A percentile compares a stretch with the other conserved stretches of the same genome.
These are phyloP conservation scores for Uria aalge DNA, from an alignment of 2,113 vertebrate genomes.

Conservation along the genomic window DNA sequence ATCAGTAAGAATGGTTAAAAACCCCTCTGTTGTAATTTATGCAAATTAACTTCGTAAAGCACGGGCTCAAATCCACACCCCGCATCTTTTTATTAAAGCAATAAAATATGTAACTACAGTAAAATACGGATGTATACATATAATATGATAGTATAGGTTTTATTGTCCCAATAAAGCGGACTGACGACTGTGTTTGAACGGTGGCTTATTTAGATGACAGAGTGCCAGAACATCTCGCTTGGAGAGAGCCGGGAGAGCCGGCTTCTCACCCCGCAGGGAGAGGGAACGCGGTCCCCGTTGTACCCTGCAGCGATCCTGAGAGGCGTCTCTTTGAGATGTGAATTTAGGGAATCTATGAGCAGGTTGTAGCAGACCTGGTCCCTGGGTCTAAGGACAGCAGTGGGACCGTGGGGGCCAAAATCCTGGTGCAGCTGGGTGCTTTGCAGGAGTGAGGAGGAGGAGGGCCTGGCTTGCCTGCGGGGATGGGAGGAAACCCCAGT, in stretches of 20 bases:
- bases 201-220: not conserved
- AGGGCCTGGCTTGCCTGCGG: not conserved
- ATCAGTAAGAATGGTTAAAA: not conserved
- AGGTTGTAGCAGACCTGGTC: not conserved
- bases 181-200: not conserved
- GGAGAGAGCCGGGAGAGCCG: not conserved
- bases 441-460: not conserved
- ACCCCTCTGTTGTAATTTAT: constrained; percentile 6
- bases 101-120: constrained; percentile 56
- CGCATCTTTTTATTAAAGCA: constrained; percentile 60
- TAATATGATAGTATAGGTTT: not conserved
- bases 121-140: constrained; percentile 3
- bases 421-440: not conserved
- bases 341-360: not conserved
- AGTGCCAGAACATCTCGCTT: not conserved
- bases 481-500: not conserved
- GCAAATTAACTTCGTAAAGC: constrained; percentile 28
- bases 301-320: not conserved
- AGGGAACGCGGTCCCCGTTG: rapidly evolving
- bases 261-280: rapidly evolving
- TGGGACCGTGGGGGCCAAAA: not conserved
- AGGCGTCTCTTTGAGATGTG: not conserved
- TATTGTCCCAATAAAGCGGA: constrained; percentile 33
- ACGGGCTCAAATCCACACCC: not conserved
- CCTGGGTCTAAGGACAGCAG: not conserved